Evolutionary conservation across 1,140 invertebrate species (phyloP).

Genomic region (Papilio machaon): DNA sequence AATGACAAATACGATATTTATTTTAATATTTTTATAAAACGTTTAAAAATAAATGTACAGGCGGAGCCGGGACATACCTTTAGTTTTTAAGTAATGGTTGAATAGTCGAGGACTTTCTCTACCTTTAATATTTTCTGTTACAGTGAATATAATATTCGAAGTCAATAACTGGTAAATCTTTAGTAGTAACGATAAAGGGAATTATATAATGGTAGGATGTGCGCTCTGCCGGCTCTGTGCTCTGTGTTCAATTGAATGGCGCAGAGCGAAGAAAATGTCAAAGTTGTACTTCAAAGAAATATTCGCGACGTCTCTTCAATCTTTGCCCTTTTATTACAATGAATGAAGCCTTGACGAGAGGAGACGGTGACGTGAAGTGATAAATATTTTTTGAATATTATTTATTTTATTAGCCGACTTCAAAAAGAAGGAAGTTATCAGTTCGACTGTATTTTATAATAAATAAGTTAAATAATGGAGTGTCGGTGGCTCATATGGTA

Average conservation of each 20-base stretch:
- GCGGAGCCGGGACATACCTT: neutral
- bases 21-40: neutral
- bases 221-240: neutral
- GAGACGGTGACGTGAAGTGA: neutral
- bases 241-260: neutral
- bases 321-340: conserved; percentile 7
- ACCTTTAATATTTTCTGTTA: neutral
- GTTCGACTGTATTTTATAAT: no score
- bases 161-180: neutral
- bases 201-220: conserved; percentile 1
- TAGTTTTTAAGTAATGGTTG: neutral
- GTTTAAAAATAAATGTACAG: neutral
- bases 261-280: neutral
- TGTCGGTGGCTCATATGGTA: no score
- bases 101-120: neutral
- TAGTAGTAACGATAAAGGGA: conserved; percentile 2
- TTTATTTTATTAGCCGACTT: no score
- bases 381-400: neutral
- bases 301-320: conserved; percentile 17
- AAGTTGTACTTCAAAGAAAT: neutral
- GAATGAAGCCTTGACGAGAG: conserved; percentile 7
- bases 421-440: no score
- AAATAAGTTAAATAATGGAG: no score
- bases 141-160: neutral
- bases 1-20: no score